Evolutionary conservation across 2,888 invertebrate genomes (phyloP), one percentile per base, ranked within the genome.

Genomic region (Corbicula japonica): DNA sequence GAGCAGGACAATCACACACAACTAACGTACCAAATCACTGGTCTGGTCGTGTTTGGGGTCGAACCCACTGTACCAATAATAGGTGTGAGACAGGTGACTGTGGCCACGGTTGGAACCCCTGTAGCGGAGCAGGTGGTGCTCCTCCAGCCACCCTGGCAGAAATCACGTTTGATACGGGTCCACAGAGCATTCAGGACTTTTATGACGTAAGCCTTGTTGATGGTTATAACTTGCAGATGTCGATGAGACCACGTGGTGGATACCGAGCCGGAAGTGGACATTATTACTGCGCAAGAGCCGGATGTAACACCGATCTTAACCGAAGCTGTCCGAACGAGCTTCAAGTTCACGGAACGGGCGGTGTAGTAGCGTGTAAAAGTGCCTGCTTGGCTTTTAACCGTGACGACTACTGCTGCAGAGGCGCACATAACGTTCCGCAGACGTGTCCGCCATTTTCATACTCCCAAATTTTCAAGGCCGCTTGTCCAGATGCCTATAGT

Each of bases 401-500:
- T 0, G 94, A 94, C 93, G n/a, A n/a, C n/a, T n/a, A n/a, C n/a
- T n/a, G n/a, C n/a, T n/a, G n/a, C n/a, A n/a, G n/a, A n/a, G n/a
- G 94, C 2, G 90, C 89, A 0, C 92, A 93, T 77, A 88, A 89
- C n/a, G 91, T 84, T 6, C 94, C 94, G 0, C 89, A 94, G 58
- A 94, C 93, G 3, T 95, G 95, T 86, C 89, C 91, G 48, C 89
- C 92, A 0, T 79, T 86, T 48, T 83, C 94, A 71, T 94, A 94
- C 80, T 93, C 94, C 46, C 68, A 88, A 2, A 92, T 91, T 65
- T 94, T 95, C 90, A 95, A 95, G 85, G 77, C 87, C 0, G 89
- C 92, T 15, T 95, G 95, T 84, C 95, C 95, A 1, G 94, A 94
- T 73, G 95, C 95, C 10, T 95, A 95, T 90, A 94, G 94, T 75